Base-by-base conservation (phyloP, 2,113 vertebrate species). In the Phaethornis superciliosus region DNA sequence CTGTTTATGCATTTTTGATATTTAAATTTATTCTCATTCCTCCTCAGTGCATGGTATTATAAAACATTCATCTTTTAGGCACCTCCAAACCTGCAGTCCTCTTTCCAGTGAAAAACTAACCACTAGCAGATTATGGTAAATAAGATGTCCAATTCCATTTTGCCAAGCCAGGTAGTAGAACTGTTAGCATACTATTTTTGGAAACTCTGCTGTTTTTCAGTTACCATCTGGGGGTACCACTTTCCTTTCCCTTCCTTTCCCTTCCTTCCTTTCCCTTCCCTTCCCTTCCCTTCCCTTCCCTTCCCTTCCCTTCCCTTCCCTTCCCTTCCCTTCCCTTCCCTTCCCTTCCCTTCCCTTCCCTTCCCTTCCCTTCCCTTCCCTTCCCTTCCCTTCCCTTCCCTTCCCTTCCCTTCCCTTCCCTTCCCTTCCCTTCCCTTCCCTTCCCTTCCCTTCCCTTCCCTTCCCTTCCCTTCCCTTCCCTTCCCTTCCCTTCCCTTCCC, bases 161-260 rank as follows among this genome's bases (percentile, higher is more conserved):
- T 63, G 55, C 7, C 60, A 83, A 67, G 40, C 4, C 33, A 85
- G 7, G 47, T 37, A 93, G 69, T 7, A 75, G 18, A 83, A 88
- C 1, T 33, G 42, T 52, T 51, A 81, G 14, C 7, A 59, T 7
- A 56, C 3, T 24, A 8, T 12, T 78, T 94, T 77, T 26, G 68
- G 27, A 33, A 90, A 62, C 7, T 27, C 10, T 24, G 30, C 10
- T 65, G 30, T 0, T 64, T 82, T 82, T 84, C 30, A 81, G 21
- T 7, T 68, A 18, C 12, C 8, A 2, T 12, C 15, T 33, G 4
- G 5, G 35, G 46, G 3, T 23, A 63, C 30, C 0, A 0, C n/a
- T n/a, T 33, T 94, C 74, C 27, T 63, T 23, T 85, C 27, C 40
- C 40, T 40, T 40, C 40, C 40, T 5, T 40, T 40, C 40, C 40